phyloP scores from a whole-genome alignment of 2,113 vertebrate genomes.

The Elephantulus edwardii region DNA sequence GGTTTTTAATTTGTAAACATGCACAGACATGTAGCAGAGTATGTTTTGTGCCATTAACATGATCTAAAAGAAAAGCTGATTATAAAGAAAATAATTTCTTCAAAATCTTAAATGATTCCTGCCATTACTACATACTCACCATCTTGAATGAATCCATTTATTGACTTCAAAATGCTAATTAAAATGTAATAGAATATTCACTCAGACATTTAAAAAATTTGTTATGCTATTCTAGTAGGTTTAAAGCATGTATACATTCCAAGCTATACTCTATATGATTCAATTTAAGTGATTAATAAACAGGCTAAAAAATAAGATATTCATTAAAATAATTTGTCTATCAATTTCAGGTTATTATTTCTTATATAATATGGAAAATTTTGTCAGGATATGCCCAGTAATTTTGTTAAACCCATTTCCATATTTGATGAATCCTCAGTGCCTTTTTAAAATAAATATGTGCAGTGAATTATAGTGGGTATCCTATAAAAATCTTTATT shows the following conservation, averaged over 20 bases:
- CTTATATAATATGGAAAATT: not conserved
- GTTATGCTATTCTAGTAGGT: not conserved
- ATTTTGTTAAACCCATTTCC: not conserved
- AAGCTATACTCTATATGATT: not conserved
- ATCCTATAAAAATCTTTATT: not conserved
- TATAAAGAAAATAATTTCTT: not conserved
- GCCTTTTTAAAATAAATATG: not conserved
- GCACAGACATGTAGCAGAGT: not conserved
- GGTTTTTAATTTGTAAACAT: not conserved
- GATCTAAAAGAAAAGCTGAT: not conserved
- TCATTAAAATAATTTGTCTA: not conserved
- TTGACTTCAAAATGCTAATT: constrained; percentile 10
- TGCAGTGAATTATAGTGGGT: not conserved
- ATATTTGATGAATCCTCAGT: not conserved
- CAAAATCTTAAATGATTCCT: not conserved
- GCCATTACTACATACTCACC: not conserved
- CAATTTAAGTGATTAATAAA: not conserved
- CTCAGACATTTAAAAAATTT: not conserved
- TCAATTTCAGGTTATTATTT: not conserved
- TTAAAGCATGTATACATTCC: not conserved
- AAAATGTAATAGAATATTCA: constrained; percentile 3
- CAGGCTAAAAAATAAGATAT: not conserved
- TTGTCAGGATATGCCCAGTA: not conserved
- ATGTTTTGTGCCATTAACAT: not conserved
- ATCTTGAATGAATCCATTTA: constrained; percentile 11